These are phyloP conservation scores for Rhimphoctona megacephalus DNA, from an alignment of 2,888 invertebrate genomes.

Conservation along the genomic window DNA sequence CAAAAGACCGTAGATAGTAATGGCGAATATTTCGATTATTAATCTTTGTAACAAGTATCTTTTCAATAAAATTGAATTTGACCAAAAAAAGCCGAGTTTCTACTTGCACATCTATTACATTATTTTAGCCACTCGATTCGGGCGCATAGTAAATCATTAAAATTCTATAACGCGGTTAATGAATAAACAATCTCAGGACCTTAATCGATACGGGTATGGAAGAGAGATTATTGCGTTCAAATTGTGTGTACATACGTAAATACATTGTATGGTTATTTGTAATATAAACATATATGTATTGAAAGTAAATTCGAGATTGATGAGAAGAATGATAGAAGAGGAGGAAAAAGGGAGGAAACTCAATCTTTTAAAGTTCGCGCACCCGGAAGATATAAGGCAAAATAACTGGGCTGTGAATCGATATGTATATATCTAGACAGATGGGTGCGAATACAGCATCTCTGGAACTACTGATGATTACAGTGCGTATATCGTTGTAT, in stretches of 20 bases:
- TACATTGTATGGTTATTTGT: background rate
- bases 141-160: background rate
- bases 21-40: too few species aligned
- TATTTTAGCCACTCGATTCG: background rate
- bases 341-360: conserved; percentile 3
- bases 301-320: conserved; percentile 61
- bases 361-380: conserved; percentile 56
- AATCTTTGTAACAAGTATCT: too few species aligned
- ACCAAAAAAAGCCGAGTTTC: too few species aligned
- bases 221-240: conserved; percentile 38
- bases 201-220: background rate
- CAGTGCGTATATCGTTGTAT: conserved; percentile 44
- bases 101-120: too few species aligned
- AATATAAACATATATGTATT: conserved; percentile 31
- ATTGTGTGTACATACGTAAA: conserved; percentile 42
- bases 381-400: conserved; percentile 61
- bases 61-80: too few species aligned
- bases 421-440: background rate
- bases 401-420: conserved; percentile 42
- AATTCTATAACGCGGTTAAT: background rate
- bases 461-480: conserved; percentile 43
- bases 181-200: background rate
- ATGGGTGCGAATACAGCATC: conserved; percentile 11
- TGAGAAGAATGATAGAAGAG: conserved; percentile 38
- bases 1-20: too few species aligned